Base-by-base conservation (phyloP, 2,797 vertebrate genomes). In the Carduelis carduelis region DNA sequence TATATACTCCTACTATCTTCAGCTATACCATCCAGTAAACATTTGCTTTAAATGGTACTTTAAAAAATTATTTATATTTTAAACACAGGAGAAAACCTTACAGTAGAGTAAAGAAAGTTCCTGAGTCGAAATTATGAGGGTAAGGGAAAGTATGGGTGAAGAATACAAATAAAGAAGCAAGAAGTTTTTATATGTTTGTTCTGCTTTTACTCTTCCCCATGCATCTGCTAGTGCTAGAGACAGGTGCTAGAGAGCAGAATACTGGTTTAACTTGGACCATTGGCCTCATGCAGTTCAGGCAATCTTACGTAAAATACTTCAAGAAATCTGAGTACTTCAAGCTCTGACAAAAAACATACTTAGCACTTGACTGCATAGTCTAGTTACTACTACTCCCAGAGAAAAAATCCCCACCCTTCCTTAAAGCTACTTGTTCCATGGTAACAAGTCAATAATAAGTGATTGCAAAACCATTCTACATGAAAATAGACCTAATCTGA, bases 401-500 rank as follows among this genome's bases (percentile, higher is more conserved):
- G 47, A 43, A 80, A 75, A 88, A n/a, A 30, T 82, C 21, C 7
- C 4, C 43, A 79, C 20, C 26, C 53, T 90, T 66, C 63, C 77
- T 59, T 75, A 88, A 76, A 81, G 50, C 41, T 82, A 39, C 28
- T 74, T 92, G 28, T 70, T 68, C 56, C 70, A 55, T 22, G 23
- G n/a, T 24, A 81, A 77, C 57, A 81, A 87, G 52, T 55, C 57
- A 84, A 53, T 53, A 87, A 8, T 6, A 91, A 77, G 30, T 17
- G 35, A 92, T 14, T 69, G 35, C 55, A 91, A 95, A 78, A 50
- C 16, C 27, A 57, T 64, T 92, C 76, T 70, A 32, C 8, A 68
- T 19, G 18, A 70, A 93, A 85, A 87, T 1, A 78, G 49, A 66
- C 52, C 21, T 71, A 65, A 61, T 43, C 21, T 81, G 43, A 93